Base-by-base conservation (phyloP, 1,140 invertebrate species). In the Heliconius hewitsoni region DNA sequence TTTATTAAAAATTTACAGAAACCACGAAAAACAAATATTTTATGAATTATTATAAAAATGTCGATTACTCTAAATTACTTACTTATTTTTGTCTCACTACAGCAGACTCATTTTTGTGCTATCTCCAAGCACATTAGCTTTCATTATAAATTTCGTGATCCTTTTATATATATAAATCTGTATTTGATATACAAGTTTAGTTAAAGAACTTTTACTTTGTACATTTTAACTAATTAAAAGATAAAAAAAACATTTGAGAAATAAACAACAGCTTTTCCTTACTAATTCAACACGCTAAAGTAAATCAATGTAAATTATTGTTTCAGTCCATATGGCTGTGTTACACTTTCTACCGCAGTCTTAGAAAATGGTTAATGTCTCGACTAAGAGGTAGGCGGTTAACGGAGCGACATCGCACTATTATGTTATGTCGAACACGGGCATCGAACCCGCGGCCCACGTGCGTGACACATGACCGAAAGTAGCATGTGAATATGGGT, bases 401-500 rank as follows among this genome's bases (percentile, higher is more conserved):
- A 87, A 86, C 86, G 87, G 84, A 52, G 80, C 83, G 82, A 77
- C 76, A 79, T 74, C 74, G 46, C 50, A 66, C 70, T 60, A 76
- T 80, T 76, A 80, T 73, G 73, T 42, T 66, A 66, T 66, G 11
- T 50, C 84, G 60, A 71, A 78, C 66, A 50, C 80, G 87, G 87
- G 79, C 87, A 71, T 86, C 87, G 89, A 88, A 90, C 89, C 78
- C 85, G 82, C 89, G 23, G 84, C 89, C 89, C 89, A 88, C 89
- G 82, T 80, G 78, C 71, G 79, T 79, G 81, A 80, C 82, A 76
- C 74, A 73, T 76, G 75, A 73, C 77, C 46, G 77, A 74, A 73
- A 30, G 71, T 74, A 27, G 37, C 71, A 73, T 79, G 77, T 74
- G 66, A 76, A 73, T 57, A 71, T 39, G 23, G 60, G 23, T 57